Percentiles rank a stretch among this genome's conserved stretches.
Evolutionary conservation across 2,888 invertebrate species (phyloP).

Genomic region (Machimus rusticus): DNA sequence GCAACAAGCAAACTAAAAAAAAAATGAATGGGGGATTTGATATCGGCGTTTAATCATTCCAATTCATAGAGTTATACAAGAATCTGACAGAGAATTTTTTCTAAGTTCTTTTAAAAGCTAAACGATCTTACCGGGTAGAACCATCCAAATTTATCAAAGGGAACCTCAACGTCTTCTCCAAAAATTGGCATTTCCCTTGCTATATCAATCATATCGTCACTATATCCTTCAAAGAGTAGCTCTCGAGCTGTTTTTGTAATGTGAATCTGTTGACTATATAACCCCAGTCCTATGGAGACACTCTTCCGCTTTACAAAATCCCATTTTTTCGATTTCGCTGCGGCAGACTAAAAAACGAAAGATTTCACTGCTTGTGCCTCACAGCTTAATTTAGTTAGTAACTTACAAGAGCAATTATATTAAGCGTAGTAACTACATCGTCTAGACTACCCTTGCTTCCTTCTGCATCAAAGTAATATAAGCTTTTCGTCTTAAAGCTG

Average conservation of each 20-base stretch:
- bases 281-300: conserved; percentile 68
- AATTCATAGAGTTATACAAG: neutral
- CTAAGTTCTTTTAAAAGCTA: neutral
- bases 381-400: neutral
- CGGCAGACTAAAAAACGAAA: conserved; percentile 62
- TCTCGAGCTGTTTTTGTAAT: conserved; percentile 73
- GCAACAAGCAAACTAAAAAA: neutral
- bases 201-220: conserved; percentile 74
- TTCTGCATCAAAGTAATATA: conserved; percentile 74
- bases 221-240: conserved; percentile 81
- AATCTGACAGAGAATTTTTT: neutral
- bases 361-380: neutral
- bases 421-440: conserved; percentile 76
- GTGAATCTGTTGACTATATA: conserved; percentile 67
- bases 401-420: conserved; percentile 81
- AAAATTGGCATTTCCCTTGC: conserved; percentile 69
- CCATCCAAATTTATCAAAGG: conserved; percentile 84
- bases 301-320: conserved; percentile 67
- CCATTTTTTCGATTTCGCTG: conserved; percentile 66
- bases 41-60: neutral
- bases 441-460: conserved; percentile 73
- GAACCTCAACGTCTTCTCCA: conserved; percentile 66
- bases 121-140: conserved; percentile 71
- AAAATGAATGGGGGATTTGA: too few relatives aligned
- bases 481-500: conserved; percentile 72